Evolutionary conservation across 2,888 invertebrate species (phyloP), one percentile per base, ranked within the genome.

Genomic region (Tricholauxania praeusta): DNA sequence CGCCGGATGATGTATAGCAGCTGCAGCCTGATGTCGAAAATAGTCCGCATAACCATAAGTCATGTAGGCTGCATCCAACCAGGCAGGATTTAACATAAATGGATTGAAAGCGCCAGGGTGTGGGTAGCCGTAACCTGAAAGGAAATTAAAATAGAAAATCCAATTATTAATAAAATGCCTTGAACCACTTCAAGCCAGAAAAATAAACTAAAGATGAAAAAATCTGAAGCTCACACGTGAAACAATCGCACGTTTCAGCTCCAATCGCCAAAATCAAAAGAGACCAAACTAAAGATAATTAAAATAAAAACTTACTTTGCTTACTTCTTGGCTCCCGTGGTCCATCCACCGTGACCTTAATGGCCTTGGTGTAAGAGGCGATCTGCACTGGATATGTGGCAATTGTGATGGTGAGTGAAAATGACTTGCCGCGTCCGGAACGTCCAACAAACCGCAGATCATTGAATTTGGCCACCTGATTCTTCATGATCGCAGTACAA

Each of bases 281-380:
- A 53, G 70, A 69, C 57, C 48, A 51, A 64, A 71, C 53, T 19
- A 71, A 64, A 55, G 22, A 52, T 73, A 72, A 74, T 75, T 75
- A 79, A 84, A 84, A 84, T 82, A 81, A 84, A 84, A 84, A 93
- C 96, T 95, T 91, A 97, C 97, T 96, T 90, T 96, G 95, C 89
- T 97, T 98, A 79, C 96, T 96, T 88, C 98, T 90, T 17, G 99
- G 98, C 89, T 99, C 98, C 82, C 99, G 89, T 0, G 99, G 99
- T 82, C 99, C 99, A 85, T 99, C 99, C 49, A 99, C 99, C 28
- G 99, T 99, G 72, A 99, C 98, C 91, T 99, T 99, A 87, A 99
- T 99, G 70, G 98, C 98, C 87, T 98, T 98, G 82, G 90, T 93
- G 87, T 98, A 99, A 6, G 96, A 94, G 66, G 98, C 96, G 47